Base-by-base conservation (phyloP, 2,888 invertebrate genomes). In the Cynaeus angustus region DNA sequence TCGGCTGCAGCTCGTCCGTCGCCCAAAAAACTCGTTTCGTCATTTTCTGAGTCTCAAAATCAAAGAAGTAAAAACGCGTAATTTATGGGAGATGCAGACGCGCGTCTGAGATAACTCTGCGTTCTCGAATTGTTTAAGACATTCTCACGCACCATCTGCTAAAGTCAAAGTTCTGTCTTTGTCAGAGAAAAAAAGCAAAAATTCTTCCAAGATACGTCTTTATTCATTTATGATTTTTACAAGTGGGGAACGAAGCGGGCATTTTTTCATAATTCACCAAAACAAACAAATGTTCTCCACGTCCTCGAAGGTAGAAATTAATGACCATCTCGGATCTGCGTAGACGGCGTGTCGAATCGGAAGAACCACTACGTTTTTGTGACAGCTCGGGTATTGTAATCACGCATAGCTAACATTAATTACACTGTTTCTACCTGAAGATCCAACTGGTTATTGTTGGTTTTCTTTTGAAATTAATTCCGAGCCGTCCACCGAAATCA, bases 11-110 rank as follows among this genome's bases (percentile, higher is more conserved):
- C 37, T 37, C 37, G n/a, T 37, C 37, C 37, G 8, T 1, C 8
- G n/a, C 12, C 13, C 41, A 30, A 50, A 53, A 33, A 53, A 53
- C 21, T n/a, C 46, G 46, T 26, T 46, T 37, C 12, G 33, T 12
- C 7, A 33, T 53, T 9, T 53, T 53, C 37, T 7, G 13, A 26
- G 48, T 10, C 4, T 16, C 21, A 14, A 53, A 30, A 53, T 7
- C 14, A 9, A 16, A 33, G 14, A 4, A 28, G 28, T 68, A 74
- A 82, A 80, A 80, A 79, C 74, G 76, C 74, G 78, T 79, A 79
- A 80, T 81, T 82, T 81, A 79, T 80, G 74, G 73, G 70, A 71
- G 76, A 76, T 72, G 69, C 72, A 70, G 74, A 75, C 78, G 78
- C 79, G 79, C 74, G 77, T 75, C 76, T 79, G 70, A 73, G 75